A percentile compares a stretch with the other conserved stretches of the same genome.
These are phyloP conservation scores for Hydrolagus affinis DNA, from an alignment of 2,113 vertebrate genomes.

Conservation along the genomic window DNA sequence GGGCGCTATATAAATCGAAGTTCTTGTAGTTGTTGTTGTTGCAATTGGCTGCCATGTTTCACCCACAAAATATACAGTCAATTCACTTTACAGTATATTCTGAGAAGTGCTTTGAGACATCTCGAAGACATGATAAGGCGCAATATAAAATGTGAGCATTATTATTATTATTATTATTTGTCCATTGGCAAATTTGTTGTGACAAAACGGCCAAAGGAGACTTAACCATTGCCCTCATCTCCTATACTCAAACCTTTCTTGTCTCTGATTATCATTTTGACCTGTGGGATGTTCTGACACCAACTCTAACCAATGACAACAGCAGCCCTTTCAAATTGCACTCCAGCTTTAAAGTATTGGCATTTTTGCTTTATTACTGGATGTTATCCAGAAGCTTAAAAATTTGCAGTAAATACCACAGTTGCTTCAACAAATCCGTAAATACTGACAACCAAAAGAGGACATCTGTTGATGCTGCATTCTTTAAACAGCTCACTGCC, in stretches of 20 bases:
- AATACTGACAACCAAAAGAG: background rate
- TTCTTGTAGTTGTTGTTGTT: too few species aligned
- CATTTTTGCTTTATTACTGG: background rate
- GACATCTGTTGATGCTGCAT: background rate
- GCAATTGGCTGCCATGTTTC: too few species aligned
- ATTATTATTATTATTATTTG: too few species aligned
- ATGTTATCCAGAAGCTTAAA: background rate
- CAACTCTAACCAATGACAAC: background rate
- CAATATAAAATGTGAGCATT: too few species aligned
- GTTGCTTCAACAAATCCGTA: too few species aligned
- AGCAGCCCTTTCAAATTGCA: constrained; percentile 18
- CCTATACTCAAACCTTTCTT: background rate
- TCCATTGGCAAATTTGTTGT: background rate
- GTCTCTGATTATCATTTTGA: background rate
- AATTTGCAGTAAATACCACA: background rate
- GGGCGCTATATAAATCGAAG: too few species aligned
- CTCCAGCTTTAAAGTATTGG: background rate
- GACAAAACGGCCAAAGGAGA: background rate
- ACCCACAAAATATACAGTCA: too few species aligned
- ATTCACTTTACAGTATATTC: too few species aligned
- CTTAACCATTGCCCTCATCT: background rate
- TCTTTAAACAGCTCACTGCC: background rate
- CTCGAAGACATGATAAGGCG: too few species aligned
- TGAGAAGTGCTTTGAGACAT: too few species aligned
- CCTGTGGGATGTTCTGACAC: background rate